Evolutionary conservation across 2,113 vertebrate species (phyloP).

Genomic region (Glaucomys volans): DNA sequence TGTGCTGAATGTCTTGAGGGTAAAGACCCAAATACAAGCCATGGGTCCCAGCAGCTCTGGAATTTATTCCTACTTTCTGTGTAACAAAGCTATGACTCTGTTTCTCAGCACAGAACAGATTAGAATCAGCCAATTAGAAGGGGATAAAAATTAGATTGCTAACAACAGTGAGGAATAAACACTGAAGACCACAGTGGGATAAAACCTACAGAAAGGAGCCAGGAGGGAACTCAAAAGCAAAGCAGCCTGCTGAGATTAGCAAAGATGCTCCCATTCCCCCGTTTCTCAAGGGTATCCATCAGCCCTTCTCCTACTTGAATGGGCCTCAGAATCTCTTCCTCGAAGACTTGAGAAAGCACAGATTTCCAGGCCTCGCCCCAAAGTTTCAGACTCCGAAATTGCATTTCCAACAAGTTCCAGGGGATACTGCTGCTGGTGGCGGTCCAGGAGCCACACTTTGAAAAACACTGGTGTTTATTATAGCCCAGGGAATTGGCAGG

Average conservation of each 20-base stretch:
- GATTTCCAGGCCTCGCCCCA: neutral
- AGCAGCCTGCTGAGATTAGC: neutral
- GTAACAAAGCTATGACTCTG: conserved; percentile 46
- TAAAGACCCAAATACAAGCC: neutral
- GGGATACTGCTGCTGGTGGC: neutral
- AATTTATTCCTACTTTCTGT: conserved; percentile 35
- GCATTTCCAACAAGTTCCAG: neutral
- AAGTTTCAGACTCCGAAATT: neutral
- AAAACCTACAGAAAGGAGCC: neutral
- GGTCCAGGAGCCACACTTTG: neutral
- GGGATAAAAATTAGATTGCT: neutral
- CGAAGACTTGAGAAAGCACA: neutral
- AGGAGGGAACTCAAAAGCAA: neutral
- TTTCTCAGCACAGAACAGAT: conserved; percentile 15
- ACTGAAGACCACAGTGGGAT: neutral
- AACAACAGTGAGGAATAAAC: neutral
- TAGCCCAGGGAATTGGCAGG: neutral
- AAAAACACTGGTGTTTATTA: neutral
- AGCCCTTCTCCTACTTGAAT: neutral
- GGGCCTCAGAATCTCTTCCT: neutral
- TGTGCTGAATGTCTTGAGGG: neutral
- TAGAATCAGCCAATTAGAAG: neutral
- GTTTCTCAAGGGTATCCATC: too few species aligned
- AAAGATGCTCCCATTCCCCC: fast-evolving
- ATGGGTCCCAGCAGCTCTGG: conserved; percentile 1